Base-by-base conservation (phyloP, 2,797 vertebrate genomes). In the Arrhamphus sclerolepis region DNA sequence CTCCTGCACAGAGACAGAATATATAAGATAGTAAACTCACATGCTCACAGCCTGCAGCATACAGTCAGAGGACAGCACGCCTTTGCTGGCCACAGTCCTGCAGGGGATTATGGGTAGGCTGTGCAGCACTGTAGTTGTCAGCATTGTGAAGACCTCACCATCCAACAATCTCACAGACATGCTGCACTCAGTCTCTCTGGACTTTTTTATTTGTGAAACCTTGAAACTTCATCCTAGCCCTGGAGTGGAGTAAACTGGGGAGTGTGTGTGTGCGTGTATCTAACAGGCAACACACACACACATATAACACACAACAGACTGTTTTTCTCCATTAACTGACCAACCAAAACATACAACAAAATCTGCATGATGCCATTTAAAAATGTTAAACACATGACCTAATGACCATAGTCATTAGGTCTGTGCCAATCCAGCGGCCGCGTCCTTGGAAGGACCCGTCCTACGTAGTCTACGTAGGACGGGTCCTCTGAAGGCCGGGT, bases 41-140 rank as follows among this genome's bases (percentile, higher is more conserved):
- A 19, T 46, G 46, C 28, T 43, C 64, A 66, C 57, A 29, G 46
- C 72, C 72, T 8, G 51, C 43, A 77, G 80, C 70, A 54, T 40
- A 53, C 5, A 19, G 64, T 70, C 64, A 67, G 56, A 77, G 84
- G 78, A 85, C 82, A 86, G 62, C 59, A 75, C 48, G 41, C 70
- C 83, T 81, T 71, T 42, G 52, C 69, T 1, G 13, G 72, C 63
- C 62, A 55, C 56, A 34, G 52, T 53, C 42, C 80, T 81, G 78
- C 71, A 64, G 77, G 74, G 84, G 63, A 82, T 85, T 82, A 68
- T 78, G 76, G 75, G 70, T 56, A 71, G 48, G 44, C 54, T 47
- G 66, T 61, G 59, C 46, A 54, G 24, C 24, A 26, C 24, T 26
- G 50, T 64, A 57, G 70, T 78, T 77, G 62, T 78, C 78, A 80